A percentile compares a stretch with the other conserved stretches of the same genome.
Conservation (phyloP, 2,797 vertebrate genomes). For the Pristis pectinata region DNA sequence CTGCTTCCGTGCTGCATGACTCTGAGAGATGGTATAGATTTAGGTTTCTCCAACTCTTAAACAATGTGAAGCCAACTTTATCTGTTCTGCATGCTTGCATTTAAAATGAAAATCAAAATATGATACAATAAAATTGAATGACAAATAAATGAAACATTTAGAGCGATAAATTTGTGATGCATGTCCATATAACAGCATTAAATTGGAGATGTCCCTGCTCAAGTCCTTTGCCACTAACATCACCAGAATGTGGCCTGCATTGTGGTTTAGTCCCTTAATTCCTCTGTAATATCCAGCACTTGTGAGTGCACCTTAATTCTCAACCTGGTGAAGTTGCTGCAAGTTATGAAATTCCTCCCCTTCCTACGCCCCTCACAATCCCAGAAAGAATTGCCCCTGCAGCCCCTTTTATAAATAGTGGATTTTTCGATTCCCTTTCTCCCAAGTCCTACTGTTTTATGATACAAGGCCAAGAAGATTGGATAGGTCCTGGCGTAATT, state of each 20-base stretch:
- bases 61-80: neutral
- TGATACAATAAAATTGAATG: neutral
- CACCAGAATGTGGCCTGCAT: neutral
- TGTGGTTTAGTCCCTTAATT: neutral
- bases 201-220: neutral
- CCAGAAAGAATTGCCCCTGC: neutral
- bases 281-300: too few relatives aligned
- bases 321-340: neutral
- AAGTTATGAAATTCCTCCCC: neutral
- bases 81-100: neutral
- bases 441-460: neutral
- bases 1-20: too few relatives aligned
- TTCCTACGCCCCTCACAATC: too few relatives aligned
- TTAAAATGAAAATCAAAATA: neutral
- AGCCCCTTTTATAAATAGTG: neutral
- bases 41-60: neutral
- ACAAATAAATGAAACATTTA: neutral
- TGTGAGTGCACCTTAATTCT: too few relatives aligned
- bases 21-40: neutral
- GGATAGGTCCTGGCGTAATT: neutral
- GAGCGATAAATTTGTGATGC: neutral
- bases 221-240: neutral
- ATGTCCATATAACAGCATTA: too few relatives aligned
- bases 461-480: neutral
- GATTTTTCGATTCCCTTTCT: neutral